phyloP scores from a whole-genome alignment of 2,113 vertebrate species.

The Trematomus loennbergii region DNA sequence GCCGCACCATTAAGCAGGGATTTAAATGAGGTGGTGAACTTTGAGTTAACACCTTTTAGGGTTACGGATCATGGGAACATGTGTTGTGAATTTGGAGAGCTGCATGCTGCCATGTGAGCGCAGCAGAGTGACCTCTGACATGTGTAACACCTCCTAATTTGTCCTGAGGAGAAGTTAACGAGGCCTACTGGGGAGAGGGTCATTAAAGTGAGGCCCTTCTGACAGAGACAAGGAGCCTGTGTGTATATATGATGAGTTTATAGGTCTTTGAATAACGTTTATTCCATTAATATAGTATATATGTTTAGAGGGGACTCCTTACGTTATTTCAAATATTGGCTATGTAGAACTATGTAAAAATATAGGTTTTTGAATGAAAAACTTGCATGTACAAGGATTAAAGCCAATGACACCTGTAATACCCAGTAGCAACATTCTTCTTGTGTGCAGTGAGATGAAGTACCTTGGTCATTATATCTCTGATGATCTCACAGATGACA shows the following conservation, averaged over 20 bases:
- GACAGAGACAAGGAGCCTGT: slow-evolving; percentile 57
- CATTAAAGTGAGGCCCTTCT: slow-evolving; percentile 64
- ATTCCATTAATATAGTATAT: not conserved
- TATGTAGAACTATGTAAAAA: not conserved
- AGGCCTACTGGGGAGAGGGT: slow-evolving; percentile 68
- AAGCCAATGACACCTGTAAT: not conserved
- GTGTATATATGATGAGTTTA: slow-evolving; percentile 32
- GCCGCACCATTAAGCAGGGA: slow-evolving; percentile 11
- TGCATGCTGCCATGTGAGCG: slow-evolving; percentile 33
- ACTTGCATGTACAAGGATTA: not conserved
- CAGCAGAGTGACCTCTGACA: slow-evolving; percentile 70
- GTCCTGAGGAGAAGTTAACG: slow-evolving; percentile 77
- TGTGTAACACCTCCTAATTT: slow-evolving; percentile 79
- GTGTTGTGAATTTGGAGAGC: slow-evolving; percentile 63
- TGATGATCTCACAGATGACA: too few species aligned
- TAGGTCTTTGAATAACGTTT: slow-evolving; percentile 13
- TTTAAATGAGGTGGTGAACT: slow-evolving; percentile 68
- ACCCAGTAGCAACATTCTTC: too few species aligned
- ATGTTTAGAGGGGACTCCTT: not conserved
- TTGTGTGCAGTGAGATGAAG: too few species aligned
- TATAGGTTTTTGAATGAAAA: not conserved
- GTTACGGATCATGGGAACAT: slow-evolving; percentile 65
- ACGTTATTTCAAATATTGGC: slow-evolving; percentile 1
- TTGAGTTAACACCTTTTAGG: slow-evolving; percentile 69
- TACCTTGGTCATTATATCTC: too few species aligned